Evolutionary conservation across 2,113 vertebrate genomes (phyloP), one percentile per base, ranked within the genome.

Genomic region (Morone chrysops): DNA sequence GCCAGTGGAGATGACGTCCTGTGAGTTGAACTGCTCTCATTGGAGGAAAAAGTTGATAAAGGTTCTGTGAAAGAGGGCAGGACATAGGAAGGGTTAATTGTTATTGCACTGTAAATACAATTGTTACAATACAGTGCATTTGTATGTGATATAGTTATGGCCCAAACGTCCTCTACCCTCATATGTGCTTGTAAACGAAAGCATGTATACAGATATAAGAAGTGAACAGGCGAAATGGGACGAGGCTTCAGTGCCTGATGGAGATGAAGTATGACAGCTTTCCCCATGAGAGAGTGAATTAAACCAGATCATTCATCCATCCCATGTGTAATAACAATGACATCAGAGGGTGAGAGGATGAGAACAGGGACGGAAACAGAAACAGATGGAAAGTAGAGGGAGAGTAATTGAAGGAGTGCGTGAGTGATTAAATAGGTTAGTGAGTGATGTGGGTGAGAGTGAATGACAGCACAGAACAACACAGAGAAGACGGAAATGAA

Each of bases 361-460:
- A 56, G 50, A 41, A 13, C 47, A 54, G 48, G 16, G 73, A 54
- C 8, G 25, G 65, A 51, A 61, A 60, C 20, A 50, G 16, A 54
- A n/a, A 53, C 74, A 50, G 45, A 62, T 62, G 72, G 57, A 62
- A 5, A 51, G 31, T 45, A 9, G 2, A 40, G 20, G 57, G 17
- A 63, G 60, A 65, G 60, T 41, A 59, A 81, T 13, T 59, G 62
- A 69, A 60, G 43, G 8, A 70, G 47, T 74, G 62, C 6, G 8
- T 41, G 18, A 45, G 50, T 45, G 71, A 68, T 60, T 60, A n/a
- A 82, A 43, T 61, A 31, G 80, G 54, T 31, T 51, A 38, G 20
- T 18, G 63, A 60, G 61, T 73, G 59, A 57, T 47, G 51, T 48
- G 25, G 41, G 16, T 36, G 5, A 63, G 17, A 48, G 25, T 36